Evolutionary conservation across 2,113 vertebrate genomes (phyloP), one percentile per base, ranked within the genome.

Genomic region (Indicator maculatus): DNA sequence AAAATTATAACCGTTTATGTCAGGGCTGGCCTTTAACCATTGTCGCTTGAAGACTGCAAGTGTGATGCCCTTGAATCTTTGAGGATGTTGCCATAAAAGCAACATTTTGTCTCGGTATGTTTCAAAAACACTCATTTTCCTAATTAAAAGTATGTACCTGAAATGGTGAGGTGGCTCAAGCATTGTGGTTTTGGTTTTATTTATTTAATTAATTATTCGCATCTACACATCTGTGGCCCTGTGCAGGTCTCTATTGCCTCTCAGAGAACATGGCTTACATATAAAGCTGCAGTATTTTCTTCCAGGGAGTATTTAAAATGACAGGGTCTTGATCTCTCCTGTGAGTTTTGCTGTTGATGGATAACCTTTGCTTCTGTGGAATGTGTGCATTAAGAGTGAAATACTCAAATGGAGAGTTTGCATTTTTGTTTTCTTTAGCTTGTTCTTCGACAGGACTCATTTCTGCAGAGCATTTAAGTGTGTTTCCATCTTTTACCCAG

Each of bases 341-440:
- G 84, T 95, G 94, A 94, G 45, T 84, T 91, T 95, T 55, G 52
- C 90, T 96, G 92, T 97, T 96, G 97, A 96, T 97, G 93, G 92
- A 96, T 97, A 97, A 97, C 86, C 97, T 98, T 96, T 96, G 75
- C 73, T 95, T 95, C 71, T 73, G 45, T 83, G 71, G 75, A 97
- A 91, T 88, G 66, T 66, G 75, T 95, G 83, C 58, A 83, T 76
- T 61, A 56, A 85, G 71, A 95, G 50, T 74, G 20, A 93, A 65
- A 71, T 83, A 80, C 83, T 45, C 31, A 86, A 89, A 16, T 65
- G 44, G 24, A 74, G 64, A 95, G 38, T 64, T 90, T 53, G 33
- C 4, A 5, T 6, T 89, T 85, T 77, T 73, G 7, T 77, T 94
- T 88, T 65, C 52, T 71, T 70, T 80, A 63, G 31, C 47, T 61